These are phyloP conservation scores for Rhagonycha lutea DNA, from an alignment of 2,888 invertebrate genomes.

Conservation along the genomic window DNA sequence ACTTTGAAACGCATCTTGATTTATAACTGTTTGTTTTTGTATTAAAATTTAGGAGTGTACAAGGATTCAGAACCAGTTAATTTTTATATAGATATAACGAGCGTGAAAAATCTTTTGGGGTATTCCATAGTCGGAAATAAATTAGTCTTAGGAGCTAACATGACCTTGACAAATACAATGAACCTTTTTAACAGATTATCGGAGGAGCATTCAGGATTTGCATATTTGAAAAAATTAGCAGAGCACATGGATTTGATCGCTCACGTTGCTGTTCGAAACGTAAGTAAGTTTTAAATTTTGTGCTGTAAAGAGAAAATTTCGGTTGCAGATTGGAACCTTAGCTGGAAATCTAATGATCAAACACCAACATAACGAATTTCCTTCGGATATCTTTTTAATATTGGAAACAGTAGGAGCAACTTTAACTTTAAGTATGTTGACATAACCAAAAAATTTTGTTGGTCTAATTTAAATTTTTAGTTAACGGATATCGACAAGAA, in stretches of 20 bases:
- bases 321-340: constrained; percentile 64
- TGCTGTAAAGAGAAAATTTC: not conserved
- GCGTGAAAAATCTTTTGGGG: constrained; percentile 61
- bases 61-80: constrained; percentile 40
- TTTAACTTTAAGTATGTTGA: constrained; percentile 46
- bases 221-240: constrained; percentile 62
- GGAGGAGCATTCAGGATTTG: constrained; percentile 57
- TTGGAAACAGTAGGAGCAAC: constrained; percentile 64
- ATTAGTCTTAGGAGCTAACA: constrained; percentile 63
- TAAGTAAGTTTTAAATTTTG: constrained; percentile 51
- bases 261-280: constrained; percentile 73
- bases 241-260: constrained; percentile 72
- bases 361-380: constrained; percentile 68
- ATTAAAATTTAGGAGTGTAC: constrained; percentile 53
- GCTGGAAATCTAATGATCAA: constrained; percentile 76
- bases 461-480: not conserved
- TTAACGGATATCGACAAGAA: not conserved
- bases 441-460: not conserved
- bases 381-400: constrained; percentile 73
- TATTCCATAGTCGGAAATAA: constrained; percentile 53
- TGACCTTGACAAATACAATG: constrained; percentile 61
- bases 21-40: not conserved
- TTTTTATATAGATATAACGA: constrained; percentile 67
- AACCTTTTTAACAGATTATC: constrained; percentile 55
- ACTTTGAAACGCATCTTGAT: not conserved